Evolutionary conservation across 2,888 invertebrate genomes (phyloP).

Genomic region (Beris morrisii): DNA sequence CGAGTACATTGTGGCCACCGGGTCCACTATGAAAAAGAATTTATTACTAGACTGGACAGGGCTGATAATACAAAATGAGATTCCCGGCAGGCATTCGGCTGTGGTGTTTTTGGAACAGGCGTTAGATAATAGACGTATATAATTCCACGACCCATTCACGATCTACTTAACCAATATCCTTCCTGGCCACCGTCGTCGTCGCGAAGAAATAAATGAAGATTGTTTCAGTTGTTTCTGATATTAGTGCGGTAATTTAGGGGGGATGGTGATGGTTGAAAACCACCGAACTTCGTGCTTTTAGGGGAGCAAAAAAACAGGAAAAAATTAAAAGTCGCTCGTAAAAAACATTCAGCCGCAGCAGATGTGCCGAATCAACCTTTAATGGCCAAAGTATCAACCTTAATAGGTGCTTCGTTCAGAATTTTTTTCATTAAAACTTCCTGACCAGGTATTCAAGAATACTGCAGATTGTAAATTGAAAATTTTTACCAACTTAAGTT

Average conservation of each 20-base stretch:
- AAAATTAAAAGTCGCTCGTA: conserved; percentile 21
- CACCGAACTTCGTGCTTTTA: too few species aligned
- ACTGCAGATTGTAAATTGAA: conserved; percentile 15
- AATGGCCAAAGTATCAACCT: conserved; percentile 38
- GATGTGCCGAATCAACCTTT: conserved; percentile 38
- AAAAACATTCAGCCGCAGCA: conserved; percentile 37
- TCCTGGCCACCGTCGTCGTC: too few species aligned
- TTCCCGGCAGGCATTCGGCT: neutral
- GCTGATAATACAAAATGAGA: conserved; percentile 16
- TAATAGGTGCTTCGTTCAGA: conserved; percentile 36
- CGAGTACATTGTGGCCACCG: neutral
- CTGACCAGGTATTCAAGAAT: neutral
- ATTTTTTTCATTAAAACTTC: conserved; percentile 37
- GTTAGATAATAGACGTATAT: too few species aligned
- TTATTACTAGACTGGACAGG: conserved; percentile 18
- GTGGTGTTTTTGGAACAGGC: too few species aligned
- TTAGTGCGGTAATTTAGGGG: conserved; percentile 14
- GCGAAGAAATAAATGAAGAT: too few species aligned
- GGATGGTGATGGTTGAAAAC: conserved; percentile 16
- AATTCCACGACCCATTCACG: too few species aligned
- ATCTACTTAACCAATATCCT: too few species aligned
- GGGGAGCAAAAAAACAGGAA: too few species aligned
- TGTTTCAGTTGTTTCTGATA: conserved; percentile 1
- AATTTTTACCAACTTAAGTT: conserved; percentile 15
- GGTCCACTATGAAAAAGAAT: conserved; percentile 7